Conservation (phyloP, 2,888 invertebrate species). For the Sericinus montela region DNA sequence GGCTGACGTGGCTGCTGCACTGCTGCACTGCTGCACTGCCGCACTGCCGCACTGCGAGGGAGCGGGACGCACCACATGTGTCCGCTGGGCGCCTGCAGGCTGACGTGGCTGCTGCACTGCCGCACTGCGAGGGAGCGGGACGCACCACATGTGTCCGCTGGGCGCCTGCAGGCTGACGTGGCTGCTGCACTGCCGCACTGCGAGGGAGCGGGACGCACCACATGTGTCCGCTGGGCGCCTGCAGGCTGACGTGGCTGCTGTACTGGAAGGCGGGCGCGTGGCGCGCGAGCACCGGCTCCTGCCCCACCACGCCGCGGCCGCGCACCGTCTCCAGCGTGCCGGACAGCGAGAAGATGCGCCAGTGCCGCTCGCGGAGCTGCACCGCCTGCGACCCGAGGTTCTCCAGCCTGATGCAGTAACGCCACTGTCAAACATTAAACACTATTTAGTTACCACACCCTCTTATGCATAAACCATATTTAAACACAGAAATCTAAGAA, state of each 20-base stretch:
- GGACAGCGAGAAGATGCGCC: conserved; percentile 97
- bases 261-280: conserved; percentile 97
- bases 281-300: conserved; percentile 95
- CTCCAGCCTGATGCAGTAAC: conserved; percentile 98
- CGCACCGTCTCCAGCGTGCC: conserved; percentile 96
- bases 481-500: too few species aligned
- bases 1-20: conserved; percentile 97
- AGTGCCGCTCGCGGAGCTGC: conserved; percentile 97
- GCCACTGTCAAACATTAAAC: conserved; percentile 81
- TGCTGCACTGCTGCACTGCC: conserved; percentile 87
- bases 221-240: conserved; percentile 98
- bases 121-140: neutral
- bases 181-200: conserved; percentile 94
- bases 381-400: conserved; percentile 94
- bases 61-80: conserved; percentile 91
- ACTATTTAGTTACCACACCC: too few species aligned
- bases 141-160: conserved; percentile 98
- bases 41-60: conserved; percentile 81
- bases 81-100: conserved; percentile 97
- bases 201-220: conserved; percentile 81
- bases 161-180: conserved; percentile 98
- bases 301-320: conserved; percentile 98
- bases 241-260: conserved; percentile 97
- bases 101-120: conserved; percentile 89
- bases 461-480: too few species aligned